Evolutionary conservation across 1,140 invertebrate genomes (phyloP).

Genomic region (Pseudobourletiella spinata): DNA sequence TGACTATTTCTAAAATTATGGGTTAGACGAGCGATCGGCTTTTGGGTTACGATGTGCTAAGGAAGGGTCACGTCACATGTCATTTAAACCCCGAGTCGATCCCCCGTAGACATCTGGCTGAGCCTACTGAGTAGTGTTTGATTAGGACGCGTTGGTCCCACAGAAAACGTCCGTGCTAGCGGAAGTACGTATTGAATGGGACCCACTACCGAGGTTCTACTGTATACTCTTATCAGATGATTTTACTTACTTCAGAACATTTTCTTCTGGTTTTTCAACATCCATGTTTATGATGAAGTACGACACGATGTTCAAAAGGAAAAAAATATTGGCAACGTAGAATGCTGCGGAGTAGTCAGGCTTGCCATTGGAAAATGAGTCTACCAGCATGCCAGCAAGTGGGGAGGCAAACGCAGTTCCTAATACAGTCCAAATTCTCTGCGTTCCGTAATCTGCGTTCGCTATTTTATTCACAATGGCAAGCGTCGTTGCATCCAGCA

Average conservation of each 20-base stretch:
- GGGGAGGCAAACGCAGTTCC: constrained; percentile 72
- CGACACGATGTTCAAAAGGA: constrained; percentile 54
- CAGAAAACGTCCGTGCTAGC: too few species aligned
- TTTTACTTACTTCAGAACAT: constrained; percentile 31
- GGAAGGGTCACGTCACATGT: too few species aligned
- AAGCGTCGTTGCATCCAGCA: constrained; percentile 71
- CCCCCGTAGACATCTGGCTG: too few species aligned
- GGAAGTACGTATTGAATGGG: too few species aligned
- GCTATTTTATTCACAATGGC: constrained; percentile 69
- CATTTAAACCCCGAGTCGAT: too few species aligned
- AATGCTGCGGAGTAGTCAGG: constrained; percentile 69
- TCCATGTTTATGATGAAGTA: constrained; percentile 31
- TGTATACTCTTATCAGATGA: background rate
- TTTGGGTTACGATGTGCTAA: too few species aligned
- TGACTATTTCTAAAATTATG: too few species aligned
- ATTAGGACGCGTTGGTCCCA: too few species aligned
- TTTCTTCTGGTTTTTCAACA: constrained; percentile 31
- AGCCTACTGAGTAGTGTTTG: too few species aligned
- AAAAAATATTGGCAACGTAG: constrained; percentile 60
- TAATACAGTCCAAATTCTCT: constrained; percentile 65
- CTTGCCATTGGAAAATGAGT: background rate
- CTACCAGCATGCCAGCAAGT: constrained; percentile 50
- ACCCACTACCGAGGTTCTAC: too few species aligned
- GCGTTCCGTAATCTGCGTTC: constrained; percentile 62
- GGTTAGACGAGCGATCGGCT: too few species aligned